These are phyloP conservation scores for Parelbella ahira DNA, from an alignment of 2,888 invertebrate species.

Conservation along the genomic window DNA sequence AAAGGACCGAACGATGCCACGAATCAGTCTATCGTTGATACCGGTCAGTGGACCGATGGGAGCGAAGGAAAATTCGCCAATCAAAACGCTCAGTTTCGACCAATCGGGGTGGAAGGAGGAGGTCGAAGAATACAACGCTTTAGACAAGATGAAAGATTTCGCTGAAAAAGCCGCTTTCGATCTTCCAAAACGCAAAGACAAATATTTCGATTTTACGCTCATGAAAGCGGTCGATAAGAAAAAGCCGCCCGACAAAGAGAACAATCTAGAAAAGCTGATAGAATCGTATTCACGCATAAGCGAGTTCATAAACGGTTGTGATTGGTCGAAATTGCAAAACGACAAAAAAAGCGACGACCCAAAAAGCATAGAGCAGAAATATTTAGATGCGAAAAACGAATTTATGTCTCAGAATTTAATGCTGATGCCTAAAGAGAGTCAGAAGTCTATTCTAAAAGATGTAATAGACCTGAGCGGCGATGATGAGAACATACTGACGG, in stretches of 20 bases:
- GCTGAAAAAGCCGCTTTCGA: constrained; percentile 74
- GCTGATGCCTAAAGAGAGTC: constrained; percentile 63
- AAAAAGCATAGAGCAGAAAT: constrained; percentile 63
- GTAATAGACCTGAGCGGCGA: constrained; percentile 69
- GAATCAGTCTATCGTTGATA: constrained; percentile 70
- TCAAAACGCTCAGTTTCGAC: constrained; percentile 58
- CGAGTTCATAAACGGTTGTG: constrained; percentile 74
- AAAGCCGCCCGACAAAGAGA: constrained; percentile 53
- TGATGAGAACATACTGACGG: constrained; percentile 52
- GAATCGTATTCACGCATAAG: constrained; percentile 71
- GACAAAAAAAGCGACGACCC: constrained; percentile 57
- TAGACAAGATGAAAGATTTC: constrained; percentile 77
- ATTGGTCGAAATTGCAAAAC: constrained; percentile 62
- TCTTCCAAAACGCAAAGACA: constrained; percentile 62
- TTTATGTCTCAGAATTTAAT: constrained; percentile 71
- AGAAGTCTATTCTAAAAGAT: constrained; percentile 57
- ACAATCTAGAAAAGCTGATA: constrained; percentile 63
- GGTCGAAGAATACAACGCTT: constrained; percentile 66
- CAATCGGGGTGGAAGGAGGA: constrained; percentile 57
- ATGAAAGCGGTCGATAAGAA: constrained; percentile 48
- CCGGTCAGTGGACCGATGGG: constrained; percentile 65
- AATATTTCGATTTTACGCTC: constrained; percentile 52
- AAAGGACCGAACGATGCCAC: constrained; percentile 67
- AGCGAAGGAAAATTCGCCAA: constrained; percentile 59
- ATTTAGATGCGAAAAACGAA: constrained; percentile 72